Conservation (phyloP, 2,888 invertebrate species). For the Adineta ricciae region DNA sequence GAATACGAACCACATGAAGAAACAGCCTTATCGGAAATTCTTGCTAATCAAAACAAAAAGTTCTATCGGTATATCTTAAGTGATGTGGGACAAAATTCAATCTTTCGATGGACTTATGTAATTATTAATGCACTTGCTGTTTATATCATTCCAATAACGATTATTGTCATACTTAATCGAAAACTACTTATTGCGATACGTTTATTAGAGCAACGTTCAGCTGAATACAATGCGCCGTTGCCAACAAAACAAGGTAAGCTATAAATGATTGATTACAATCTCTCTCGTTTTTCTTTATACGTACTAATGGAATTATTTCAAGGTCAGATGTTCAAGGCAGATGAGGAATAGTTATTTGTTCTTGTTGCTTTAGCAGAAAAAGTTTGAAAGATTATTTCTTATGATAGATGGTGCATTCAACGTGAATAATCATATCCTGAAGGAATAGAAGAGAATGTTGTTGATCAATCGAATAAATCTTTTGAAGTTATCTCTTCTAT, state of each 20-base stretch:
- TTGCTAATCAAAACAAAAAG: not conserved
- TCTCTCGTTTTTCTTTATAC: too few relatives aligned
- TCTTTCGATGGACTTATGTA: not conserved
- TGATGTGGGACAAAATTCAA: not conserved
- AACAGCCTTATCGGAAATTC: not conserved
- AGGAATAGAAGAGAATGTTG: too few relatives aligned
- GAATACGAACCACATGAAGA: constrained; percentile 18
- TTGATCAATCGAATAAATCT: too few relatives aligned
- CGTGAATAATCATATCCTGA: too few relatives aligned
- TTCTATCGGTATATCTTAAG: not conserved
- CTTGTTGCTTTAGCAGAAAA: too few relatives aligned
- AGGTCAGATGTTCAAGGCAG: too few relatives aligned
- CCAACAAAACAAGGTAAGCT: not conserved
- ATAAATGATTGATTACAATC: too few relatives aligned
- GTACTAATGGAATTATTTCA: too few relatives aligned
- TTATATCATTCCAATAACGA: constrained; percentile 10
- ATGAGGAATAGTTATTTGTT: too few relatives aligned
- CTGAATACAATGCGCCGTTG: not conserved
- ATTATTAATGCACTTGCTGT: not conserved
- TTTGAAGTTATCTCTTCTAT: too few relatives aligned
- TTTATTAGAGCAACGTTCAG: not conserved
- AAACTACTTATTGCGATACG: not conserved
- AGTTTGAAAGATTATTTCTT: too few relatives aligned
- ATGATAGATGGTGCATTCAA: too few relatives aligned
- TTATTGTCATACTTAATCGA: not conserved